Base-by-base conservation (phyloP, 2,797 vertebrate genomes). In the Malacoraja senta region DNA sequence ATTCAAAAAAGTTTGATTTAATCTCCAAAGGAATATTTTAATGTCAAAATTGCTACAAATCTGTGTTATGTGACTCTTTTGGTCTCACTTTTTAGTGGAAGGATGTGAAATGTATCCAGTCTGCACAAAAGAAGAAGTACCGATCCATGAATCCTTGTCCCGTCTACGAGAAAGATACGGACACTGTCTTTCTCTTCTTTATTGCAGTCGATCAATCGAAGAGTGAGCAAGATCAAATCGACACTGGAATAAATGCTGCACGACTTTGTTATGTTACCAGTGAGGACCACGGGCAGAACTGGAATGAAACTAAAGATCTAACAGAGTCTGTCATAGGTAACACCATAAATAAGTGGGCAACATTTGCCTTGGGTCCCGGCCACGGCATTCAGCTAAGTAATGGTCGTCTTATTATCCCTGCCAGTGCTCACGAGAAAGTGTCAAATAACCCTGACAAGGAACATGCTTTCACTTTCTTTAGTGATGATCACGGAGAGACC, bases 91-190 rank as follows among this genome's bases (percentile, higher is more conserved):
- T 93, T 93, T 68, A 96, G 96, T 97, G 96, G 96, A 94, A 76
- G 0, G 79, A 84, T 0, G 94, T 94, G 93, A 93, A 96, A 91
- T 94, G 93, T 7, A 91, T 97, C 92, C 44, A 81, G 68, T 93
- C 76, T 21, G 96, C 96, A 95, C 84, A 78, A 94, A 96, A 93
- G 44, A 84, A 94, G 19, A 94, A 58, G 81, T 95, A 96, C 93
- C 94, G 95, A 9, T 96, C 96, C 53, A 97, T 97, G 96, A 96
- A 96, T 94, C 96, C 96, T 0, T 95, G 96, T 93, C 96, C 96
- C 0, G 93, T 96, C 53, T 96, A 96, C 0, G 95, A 97, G 0
- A 94, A 95, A 93, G 91, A 94, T 63, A 95, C 88, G 0, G 94
- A 93, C n/a, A 96, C 94, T 32, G 65, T 96, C 35, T 94, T 96